These are phyloP conservation scores for Hylomyscus alleni DNA, from an alignment of 2,797 vertebrate species.

Conservation along the genomic window DNA sequence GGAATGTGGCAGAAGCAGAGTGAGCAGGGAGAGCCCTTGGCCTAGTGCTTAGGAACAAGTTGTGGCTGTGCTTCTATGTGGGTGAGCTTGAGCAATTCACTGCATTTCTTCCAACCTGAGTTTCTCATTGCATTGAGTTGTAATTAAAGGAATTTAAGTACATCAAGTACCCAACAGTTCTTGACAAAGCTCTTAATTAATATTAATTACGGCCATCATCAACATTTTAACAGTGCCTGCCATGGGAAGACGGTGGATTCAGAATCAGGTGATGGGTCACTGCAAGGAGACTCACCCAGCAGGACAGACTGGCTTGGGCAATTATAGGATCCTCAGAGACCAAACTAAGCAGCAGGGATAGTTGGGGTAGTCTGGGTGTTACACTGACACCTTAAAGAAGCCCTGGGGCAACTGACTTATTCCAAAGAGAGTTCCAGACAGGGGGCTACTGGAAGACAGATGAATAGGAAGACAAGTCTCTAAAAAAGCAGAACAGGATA, in stretches of 20 bases:
- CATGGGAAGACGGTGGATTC: background rate
- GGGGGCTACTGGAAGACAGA: background rate
- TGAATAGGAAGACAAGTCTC: background rate
- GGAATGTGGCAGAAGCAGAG: background rate
- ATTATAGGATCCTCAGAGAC: background rate
- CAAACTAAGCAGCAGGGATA: background rate
- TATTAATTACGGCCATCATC: background rate
- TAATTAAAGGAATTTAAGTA: constrained; percentile 32
- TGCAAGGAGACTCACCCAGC: background rate
- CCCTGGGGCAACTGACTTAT: background rate
- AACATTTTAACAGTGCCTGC: background rate
- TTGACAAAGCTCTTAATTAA: background rate
- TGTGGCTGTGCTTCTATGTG: background rate
- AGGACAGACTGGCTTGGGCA: background rate
- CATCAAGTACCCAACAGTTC: background rate
- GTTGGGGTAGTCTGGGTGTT: background rate
- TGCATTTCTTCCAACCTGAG: background rate
- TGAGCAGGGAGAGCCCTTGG: background rate
- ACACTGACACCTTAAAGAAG: background rate
- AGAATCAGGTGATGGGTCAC: background rate
- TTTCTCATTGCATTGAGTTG: constrained; percentile 10
- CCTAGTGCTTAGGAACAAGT: background rate
- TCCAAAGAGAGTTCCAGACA: background rate
- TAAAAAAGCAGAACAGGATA: background rate
- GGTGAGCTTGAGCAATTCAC: constrained; percentile 28